Percentiles rank a stretch among this genome's conserved stretches.
Conservation (phyloP, 2,888 invertebrate genomes). For the Ellobium chinense region DNA sequence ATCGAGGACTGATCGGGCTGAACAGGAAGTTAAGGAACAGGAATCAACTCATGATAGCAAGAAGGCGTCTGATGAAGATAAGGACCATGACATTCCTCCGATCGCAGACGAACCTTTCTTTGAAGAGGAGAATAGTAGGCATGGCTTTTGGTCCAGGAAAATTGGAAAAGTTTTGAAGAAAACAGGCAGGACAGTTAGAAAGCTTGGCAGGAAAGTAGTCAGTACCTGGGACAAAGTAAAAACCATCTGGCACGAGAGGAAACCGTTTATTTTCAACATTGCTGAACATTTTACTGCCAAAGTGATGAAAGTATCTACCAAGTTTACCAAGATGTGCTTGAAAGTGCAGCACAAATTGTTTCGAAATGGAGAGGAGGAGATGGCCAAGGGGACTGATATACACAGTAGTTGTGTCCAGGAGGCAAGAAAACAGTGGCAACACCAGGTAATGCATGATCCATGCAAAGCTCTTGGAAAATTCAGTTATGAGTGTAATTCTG, state of each 20-base stretch:
- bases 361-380: background rate
- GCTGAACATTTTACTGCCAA: background rate
- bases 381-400: constrained; percentile 4
- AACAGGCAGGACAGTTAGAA: constrained; percentile 23
- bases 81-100: background rate
- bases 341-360: background rate
- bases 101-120: background rate
- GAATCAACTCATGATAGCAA: background rate
- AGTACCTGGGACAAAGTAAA: constrained; percentile 28
- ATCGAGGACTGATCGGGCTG: background rate
- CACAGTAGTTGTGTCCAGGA: constrained; percentile 5
- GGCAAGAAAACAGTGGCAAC: constrained; percentile 23
- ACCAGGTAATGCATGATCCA: constrained; percentile 16
- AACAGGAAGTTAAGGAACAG: background rate
- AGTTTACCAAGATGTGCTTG: constrained; percentile 14
- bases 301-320: constrained; percentile 7
- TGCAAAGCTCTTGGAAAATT: constrained; percentile 27
- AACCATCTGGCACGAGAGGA: constrained; percentile 21
- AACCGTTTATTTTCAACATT: constrained; percentile 2
- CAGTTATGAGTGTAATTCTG: constrained; percentile 34
- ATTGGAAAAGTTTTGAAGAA: constrained; percentile 34
- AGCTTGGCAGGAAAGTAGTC: constrained; percentile 31
- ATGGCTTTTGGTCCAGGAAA: constrained; percentile 28
- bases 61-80: background rate
- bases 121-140: background rate